Percentiles rank a stretch among this genome's conserved stretches.
Evolutionary conservation across 2,888 invertebrate genomes (phyloP).

Genomic region (Andrena hattorfiana): DNA sequence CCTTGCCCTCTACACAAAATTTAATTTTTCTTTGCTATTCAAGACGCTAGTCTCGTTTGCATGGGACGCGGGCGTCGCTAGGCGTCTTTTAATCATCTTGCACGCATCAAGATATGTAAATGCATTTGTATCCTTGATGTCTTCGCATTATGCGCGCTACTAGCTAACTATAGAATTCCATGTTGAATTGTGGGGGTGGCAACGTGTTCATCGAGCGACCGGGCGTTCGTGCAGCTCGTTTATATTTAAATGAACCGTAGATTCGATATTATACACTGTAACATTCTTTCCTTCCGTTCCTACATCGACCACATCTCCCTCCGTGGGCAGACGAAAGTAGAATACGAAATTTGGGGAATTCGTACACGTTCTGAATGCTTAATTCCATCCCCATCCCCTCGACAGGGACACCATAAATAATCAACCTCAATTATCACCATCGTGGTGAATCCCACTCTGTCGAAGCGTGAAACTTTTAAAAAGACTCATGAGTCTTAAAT

Average conservation of each 20-base stretch:
- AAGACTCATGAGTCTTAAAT: too few relatives aligned
- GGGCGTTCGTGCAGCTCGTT: conserved; percentile 66
- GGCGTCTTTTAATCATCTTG: conserved; percentile 59
- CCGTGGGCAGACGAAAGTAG: conserved; percentile 45
- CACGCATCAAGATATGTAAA: conserved; percentile 71
- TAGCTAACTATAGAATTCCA: not conserved
- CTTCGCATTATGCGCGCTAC: conserved; percentile 17
- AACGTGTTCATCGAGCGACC: conserved; percentile 69
- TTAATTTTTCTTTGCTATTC: conserved; percentile 12
- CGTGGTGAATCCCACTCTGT: too few relatives aligned
- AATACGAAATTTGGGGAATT: conserved; percentile 50
- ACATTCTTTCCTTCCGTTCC: conserved; percentile 31
- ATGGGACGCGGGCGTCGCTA: conserved; percentile 2
- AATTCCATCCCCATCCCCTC: not conserved
- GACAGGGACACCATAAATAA: too few relatives aligned
- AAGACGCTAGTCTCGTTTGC: not conserved
- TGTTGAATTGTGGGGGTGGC: conserved; percentile 22
- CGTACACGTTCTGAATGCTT: conserved; percentile 40
- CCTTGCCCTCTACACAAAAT: not conserved
- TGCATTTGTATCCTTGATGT: conserved; percentile 40
- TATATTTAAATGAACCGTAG: conserved; percentile 73
- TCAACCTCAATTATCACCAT: not conserved
- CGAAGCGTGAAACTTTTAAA: too few relatives aligned
- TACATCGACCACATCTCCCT: conserved; percentile 7
- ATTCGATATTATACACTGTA: conserved; percentile 61